These are phyloP conservation scores for Momotus momota DNA, from an alignment of 2,797 vertebrate genomes.

Conservation along the genomic window DNA sequence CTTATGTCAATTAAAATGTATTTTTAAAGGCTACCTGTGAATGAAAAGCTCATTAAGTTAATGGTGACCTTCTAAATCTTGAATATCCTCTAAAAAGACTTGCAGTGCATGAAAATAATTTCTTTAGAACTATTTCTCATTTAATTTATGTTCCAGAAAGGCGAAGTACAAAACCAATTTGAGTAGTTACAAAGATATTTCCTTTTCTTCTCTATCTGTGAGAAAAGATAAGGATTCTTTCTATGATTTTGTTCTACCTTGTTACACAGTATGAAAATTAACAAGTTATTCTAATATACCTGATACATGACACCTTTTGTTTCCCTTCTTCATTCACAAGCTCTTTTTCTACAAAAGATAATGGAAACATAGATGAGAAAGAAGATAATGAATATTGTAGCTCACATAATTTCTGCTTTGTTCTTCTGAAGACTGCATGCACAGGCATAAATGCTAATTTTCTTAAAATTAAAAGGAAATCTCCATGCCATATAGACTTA, in stretches of 20 bases:
- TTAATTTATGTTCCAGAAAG: constrained; percentile 45
- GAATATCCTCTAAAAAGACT: constrained; percentile 44
- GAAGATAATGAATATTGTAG: not conserved
- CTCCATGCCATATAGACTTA: not conserved
- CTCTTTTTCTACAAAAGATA: not conserved
- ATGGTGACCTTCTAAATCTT: constrained; percentile 23
- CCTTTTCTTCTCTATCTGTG: constrained; percentile 3
- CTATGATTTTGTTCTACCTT: constrained; percentile 23
- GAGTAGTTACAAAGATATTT: constrained; percentile 46
- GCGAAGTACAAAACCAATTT: constrained; percentile 42
- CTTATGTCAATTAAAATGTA: constrained; percentile 22
- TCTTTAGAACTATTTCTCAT: constrained; percentile 44
- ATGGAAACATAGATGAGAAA: not conserved
- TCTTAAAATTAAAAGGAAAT: not conserved
- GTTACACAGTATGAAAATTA: not conserved
- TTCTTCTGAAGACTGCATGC: not conserved
- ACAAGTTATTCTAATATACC: not conserved
- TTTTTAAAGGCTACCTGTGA: constrained; percentile 62
- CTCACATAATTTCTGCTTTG: not conserved
- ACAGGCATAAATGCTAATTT: not conserved
- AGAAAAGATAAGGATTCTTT: constrained; percentile 54
- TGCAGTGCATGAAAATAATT: not conserved
- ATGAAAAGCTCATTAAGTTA: constrained; percentile 58
- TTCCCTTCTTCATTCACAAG: not conserved
- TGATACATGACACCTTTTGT: not conserved